Evolutionary conservation across 2,888 invertebrate species (phyloP).

Genomic region (Lycia hirtaria): DNA sequence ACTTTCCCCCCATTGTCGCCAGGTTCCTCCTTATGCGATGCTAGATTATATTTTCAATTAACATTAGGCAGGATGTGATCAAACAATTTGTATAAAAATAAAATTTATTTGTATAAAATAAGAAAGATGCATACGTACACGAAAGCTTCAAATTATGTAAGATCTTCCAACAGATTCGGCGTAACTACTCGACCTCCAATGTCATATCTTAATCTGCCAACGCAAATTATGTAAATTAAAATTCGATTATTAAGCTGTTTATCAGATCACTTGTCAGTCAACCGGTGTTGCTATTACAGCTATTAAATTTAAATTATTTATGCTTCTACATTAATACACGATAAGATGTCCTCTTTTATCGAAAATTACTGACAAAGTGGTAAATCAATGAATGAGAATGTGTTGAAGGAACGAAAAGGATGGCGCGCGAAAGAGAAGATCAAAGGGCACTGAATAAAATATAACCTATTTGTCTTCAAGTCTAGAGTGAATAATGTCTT

Average conservation of each 20-base stretch:
- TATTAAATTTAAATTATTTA: constrained; percentile 13
- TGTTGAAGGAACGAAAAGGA: too few species aligned
- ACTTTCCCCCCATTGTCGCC: too few species aligned
- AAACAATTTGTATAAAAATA: not conserved
- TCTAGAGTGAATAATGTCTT: too few species aligned
- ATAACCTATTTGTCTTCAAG: too few species aligned
- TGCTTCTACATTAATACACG: constrained; percentile 10
- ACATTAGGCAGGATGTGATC: too few species aligned
- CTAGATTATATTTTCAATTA: too few species aligned
- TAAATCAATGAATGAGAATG: too few species aligned
- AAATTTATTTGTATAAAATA: not conserved
- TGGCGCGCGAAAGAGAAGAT: too few species aligned
- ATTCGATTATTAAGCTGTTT: constrained; percentile 26
- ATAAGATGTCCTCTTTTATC: too few species aligned
- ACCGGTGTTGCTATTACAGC: constrained; percentile 4
- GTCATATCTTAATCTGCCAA: constrained; percentile 7
- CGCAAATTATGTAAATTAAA: constrained; percentile 25
- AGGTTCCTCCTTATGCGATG: too few species aligned
- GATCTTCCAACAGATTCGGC: not conserved
- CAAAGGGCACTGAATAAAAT: too few species aligned
- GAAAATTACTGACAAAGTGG: too few species aligned
- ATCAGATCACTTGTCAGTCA: constrained; percentile 33
- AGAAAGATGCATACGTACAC: not conserved
- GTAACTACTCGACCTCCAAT: constrained; percentile 7
- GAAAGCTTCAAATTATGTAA: not conserved